These are phyloP conservation scores for Brachypterus glaber DNA, from an alignment of 2,888 invertebrate species.

Conservation along the genomic window DNA sequence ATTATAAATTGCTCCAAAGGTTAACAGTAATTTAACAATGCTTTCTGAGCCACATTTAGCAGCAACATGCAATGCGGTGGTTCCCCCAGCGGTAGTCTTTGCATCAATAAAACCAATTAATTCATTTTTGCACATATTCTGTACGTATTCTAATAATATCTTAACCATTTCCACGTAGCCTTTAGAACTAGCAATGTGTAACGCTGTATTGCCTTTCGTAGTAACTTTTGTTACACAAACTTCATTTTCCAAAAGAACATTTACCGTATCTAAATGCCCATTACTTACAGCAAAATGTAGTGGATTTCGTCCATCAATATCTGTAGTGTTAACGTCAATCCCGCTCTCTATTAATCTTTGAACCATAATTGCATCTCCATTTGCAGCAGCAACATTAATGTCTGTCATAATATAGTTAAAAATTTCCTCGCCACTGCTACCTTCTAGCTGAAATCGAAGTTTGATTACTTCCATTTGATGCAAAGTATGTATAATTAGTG, in stretches of 20 bases:
- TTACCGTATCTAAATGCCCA: slow-evolving; percentile 12
- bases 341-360: slow-evolving; percentile 8
- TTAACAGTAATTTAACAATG: slow-evolving; percentile 17
- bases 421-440: neutral
- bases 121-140: slow-evolving; percentile 12
- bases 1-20: too few relatives aligned
- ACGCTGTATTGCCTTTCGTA: slow-evolving; percentile 16
- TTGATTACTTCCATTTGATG: slow-evolving; percentile 10
- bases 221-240: slow-evolving; percentile 16
- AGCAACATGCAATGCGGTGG: slow-evolving; percentile 12
- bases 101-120: slow-evolving; percentile 22
- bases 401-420: slow-evolving; percentile 9
- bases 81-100: slow-evolving; percentile 16
- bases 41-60: slow-evolving; percentile 18
- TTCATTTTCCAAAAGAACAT: slow-evolving; percentile 11
- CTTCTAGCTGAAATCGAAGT: too few relatives aligned
- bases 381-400: slow-evolving; percentile 15
- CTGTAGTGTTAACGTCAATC: slow-evolving; percentile 17
- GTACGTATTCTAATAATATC: too few relatives aligned
- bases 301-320: slow-evolving; percentile 16
- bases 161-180: slow-evolving; percentile 13
- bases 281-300: slow-evolving; percentile 19
- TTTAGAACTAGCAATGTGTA: slow-evolving; percentile 18
- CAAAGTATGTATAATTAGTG: slow-evolving; percentile 11
- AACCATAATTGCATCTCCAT: slow-evolving; percentile 10